Percentiles rank a stretch among this genome's conserved stretches.
These are phyloP conservation scores for Endomychus coccineus DNA, from an alignment of 2,888 invertebrate genomes.

Conservation along the genomic window DNA sequence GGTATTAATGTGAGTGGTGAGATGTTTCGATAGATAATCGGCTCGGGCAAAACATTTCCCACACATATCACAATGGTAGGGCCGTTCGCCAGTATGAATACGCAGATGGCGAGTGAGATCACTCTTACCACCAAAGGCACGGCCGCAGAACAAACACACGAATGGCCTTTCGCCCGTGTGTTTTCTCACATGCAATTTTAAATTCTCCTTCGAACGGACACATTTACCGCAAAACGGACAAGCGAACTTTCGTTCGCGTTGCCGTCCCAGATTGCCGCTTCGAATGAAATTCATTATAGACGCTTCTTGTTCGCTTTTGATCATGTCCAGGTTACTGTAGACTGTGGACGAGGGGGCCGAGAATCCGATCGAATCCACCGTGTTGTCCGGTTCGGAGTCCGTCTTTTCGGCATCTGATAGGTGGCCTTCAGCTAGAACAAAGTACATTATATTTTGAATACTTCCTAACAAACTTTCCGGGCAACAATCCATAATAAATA, in stretches of 20 bases:
- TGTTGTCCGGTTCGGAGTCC: conserved; percentile 57
- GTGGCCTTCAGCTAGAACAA: conserved; percentile 30
- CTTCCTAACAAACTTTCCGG: no score
- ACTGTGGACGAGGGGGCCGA: conserved; percentile 43
- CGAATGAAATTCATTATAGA: conserved; percentile 61
- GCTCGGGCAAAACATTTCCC: conserved; percentile 87
- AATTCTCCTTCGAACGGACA: conserved; percentile 80
- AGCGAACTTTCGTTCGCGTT: conserved; percentile 72
- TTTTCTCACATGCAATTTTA: conserved; percentile 80
- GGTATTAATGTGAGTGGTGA: conserved; percentile 81
- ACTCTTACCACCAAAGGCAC: conserved; percentile 83
- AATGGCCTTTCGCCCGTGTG: conserved; percentile 83
- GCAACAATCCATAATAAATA: no score
- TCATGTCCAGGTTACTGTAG: conserved; percentile 15
- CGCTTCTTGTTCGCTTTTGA: conserved; percentile 45
- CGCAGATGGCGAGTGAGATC: conserved; percentile 79
- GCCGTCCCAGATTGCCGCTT: conserved; percentile 53
- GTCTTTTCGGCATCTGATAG: conserved; percentile 38
- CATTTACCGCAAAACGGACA: conserved; percentile 87
- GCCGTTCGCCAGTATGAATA: conserved; percentile 83
- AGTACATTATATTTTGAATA: no score
- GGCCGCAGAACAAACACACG: conserved; percentile 81
- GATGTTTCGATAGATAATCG: conserved; percentile 84
- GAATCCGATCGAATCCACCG: conserved; percentile 58
- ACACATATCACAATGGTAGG: conserved; percentile 87